Conservation (phyloP, 2,888 invertebrate species). For the Brachycybe producta region DNA sequence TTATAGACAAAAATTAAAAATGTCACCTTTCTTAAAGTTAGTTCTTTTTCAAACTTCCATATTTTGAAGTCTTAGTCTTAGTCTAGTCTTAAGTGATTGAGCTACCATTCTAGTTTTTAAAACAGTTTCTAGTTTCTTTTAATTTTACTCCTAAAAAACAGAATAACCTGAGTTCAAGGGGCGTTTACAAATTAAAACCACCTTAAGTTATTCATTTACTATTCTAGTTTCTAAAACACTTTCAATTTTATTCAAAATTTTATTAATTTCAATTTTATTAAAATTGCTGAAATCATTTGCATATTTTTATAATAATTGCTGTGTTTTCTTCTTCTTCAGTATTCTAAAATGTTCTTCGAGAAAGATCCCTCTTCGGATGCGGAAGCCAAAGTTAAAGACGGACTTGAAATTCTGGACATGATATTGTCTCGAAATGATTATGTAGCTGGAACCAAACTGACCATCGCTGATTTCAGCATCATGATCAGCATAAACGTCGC, state of each 20-base stretch:
- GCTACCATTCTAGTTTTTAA: no score
- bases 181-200: no score
- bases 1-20: background rate
- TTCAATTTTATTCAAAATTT: no score
- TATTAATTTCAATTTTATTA: background rate
- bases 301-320: background rate
- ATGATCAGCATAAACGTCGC: slow-evolving; percentile 2
- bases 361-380: background rate
- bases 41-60: no score
- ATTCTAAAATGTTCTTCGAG: slow-evolving; percentile 8
- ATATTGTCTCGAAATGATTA: background rate
- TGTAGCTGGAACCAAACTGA: slow-evolving; percentile 6
- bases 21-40: no score
- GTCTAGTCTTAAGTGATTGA: no score
- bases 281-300: background rate
- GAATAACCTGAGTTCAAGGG: no score
- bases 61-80: no score
- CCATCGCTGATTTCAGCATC: slow-evolving; percentile 11
- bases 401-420: background rate
- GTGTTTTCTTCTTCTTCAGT: slow-evolving; percentile 3
- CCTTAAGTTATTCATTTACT: no score
- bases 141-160: no score
- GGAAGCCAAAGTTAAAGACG: background rate
- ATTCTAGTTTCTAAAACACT: no score
- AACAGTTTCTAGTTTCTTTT: no score